Percentiles rank a stretch among this genome's conserved stretches.
phyloP scores from a whole-genome alignment of 2,797 vertebrate genomes.

The Semaprochilodus insignis region DNA sequence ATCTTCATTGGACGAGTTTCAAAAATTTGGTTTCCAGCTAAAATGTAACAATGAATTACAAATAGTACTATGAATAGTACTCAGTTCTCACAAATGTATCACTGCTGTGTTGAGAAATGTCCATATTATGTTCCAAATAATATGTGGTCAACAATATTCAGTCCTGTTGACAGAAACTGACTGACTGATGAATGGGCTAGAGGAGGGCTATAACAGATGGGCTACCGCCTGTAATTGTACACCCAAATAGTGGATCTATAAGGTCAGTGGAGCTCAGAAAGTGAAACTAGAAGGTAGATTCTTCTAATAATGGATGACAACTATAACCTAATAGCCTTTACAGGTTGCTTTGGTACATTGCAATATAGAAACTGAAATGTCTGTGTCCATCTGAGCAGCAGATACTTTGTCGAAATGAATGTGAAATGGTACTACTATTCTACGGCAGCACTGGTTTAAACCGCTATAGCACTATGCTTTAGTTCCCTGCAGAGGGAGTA shows the following conservation, averaged over 20 bases:
- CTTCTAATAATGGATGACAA: neutral
- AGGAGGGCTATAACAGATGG: neutral
- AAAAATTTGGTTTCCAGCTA: too few relatives aligned
- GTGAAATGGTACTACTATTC: neutral
- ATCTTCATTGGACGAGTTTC: too few relatives aligned
- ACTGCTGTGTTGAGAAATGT: neutral
- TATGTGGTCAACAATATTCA: neutral
- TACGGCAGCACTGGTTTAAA: neutral
- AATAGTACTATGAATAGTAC: too few relatives aligned
- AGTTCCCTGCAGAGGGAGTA: conserved; percentile 1
- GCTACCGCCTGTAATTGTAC: neutral
- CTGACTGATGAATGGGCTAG: neutral
- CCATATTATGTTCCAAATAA: neutral
- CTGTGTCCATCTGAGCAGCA: neutral
- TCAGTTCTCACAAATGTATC: too few relatives aligned
- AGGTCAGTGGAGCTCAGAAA: neutral
- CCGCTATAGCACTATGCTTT: neutral
- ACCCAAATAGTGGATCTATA: neutral
- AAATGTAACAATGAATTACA: too few relatives aligned
- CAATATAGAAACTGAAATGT: neutral
- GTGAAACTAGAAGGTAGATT: neutral
- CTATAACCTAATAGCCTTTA: neutral
- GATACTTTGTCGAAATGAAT: too few relatives aligned
- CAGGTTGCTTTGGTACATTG: neutral
- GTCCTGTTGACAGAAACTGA: neutral